Percentiles rank a stretch among this genome's conserved stretches.
phyloP scores from a whole-genome alignment of 2,113 vertebrate species.

The Neodontobutis hainanensis region DNA sequence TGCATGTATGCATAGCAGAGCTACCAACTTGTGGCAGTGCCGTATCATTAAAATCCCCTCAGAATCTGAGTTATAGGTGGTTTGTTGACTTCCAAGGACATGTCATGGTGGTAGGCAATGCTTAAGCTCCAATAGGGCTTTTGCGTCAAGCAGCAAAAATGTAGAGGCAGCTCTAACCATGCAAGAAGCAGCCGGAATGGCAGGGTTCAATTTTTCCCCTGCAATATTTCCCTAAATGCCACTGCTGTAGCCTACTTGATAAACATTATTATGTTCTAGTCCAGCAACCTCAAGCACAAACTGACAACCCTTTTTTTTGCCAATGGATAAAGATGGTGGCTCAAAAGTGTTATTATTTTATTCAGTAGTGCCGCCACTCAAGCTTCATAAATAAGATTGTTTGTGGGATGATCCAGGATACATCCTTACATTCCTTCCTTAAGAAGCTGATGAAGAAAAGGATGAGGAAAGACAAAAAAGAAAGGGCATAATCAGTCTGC shows the following conservation, averaged over 20 bases:
- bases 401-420: conserved; percentile 8
- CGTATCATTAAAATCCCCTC: conserved; percentile 69
- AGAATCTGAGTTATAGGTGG: conserved; percentile 72
- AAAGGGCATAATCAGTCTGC: conserved; percentile 73
- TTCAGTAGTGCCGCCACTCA: conserved; percentile 3
- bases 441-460: conserved; percentile 53
- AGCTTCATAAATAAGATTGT: conserved; percentile 22
- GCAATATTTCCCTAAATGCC: conserved; percentile 24
- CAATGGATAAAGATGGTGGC: neutral
- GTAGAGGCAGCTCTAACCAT: conserved; percentile 62
- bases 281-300: conserved; percentile 1
- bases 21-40: conserved; percentile 59
- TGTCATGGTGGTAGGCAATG: conserved; percentile 63
- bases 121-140: conserved; percentile 59
- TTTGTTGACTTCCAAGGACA: conserved; percentile 72
- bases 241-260: conserved; percentile 32
- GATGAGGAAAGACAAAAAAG: conserved; percentile 25
- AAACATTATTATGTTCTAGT: conserved; percentile 18
- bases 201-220: conserved; percentile 20
- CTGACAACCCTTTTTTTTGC: conserved; percentile 2
- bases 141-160: conserved; percentile 66
- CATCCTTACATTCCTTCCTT: conserved; percentile 35
- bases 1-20: conserved; percentile 38
- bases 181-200: conserved; percentile 42
- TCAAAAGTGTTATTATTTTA: conserved; percentile 11